Conservation (phyloP, 2,113 vertebrate genomes). For the Thalassarche chlororhynchos region DNA sequence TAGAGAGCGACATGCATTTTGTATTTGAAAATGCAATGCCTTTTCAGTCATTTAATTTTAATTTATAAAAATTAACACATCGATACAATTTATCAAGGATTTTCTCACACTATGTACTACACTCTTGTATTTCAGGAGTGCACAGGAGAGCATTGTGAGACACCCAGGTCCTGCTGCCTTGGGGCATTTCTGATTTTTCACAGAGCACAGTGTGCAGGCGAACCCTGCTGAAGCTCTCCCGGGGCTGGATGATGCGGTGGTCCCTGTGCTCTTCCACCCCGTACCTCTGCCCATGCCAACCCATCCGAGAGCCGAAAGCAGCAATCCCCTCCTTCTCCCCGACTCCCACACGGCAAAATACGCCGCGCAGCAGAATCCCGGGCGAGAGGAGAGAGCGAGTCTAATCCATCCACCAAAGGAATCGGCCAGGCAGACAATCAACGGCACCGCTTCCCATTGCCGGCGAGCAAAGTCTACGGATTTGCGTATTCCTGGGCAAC, state of each 20-base stretch:
- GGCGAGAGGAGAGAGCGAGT: background rate
- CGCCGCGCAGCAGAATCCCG: background rate
- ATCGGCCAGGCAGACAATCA: constrained; percentile 9
- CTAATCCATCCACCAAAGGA: constrained; percentile 62
- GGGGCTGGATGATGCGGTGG: constrained; percentile 40
- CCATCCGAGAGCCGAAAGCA: background rate
- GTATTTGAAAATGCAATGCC: background rate
- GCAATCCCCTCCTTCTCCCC: background rate
- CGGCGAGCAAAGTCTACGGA: constrained; percentile 36
- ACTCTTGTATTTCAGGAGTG: background rate
- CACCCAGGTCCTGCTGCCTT: background rate
- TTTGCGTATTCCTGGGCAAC: constrained; percentile 57
- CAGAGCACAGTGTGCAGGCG: background rate
- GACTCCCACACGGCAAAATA: background rate
- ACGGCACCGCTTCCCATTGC: constrained; percentile 37
- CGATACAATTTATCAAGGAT: background rate
- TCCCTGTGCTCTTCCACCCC: background rate
- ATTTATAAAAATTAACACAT: background rate
- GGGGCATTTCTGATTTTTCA: background rate
- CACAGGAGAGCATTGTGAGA: background rate
- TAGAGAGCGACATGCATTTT: background rate
- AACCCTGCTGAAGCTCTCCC: background rate
- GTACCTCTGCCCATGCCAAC: background rate
- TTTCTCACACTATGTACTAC: background rate
- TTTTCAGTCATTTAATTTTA: background rate